A percentile compares a stretch with the other conserved stretches of the same genome.
phyloP scores from a whole-genome alignment of 2,113 vertebrate genomes.

The Coptodon rendalli region DNA sequence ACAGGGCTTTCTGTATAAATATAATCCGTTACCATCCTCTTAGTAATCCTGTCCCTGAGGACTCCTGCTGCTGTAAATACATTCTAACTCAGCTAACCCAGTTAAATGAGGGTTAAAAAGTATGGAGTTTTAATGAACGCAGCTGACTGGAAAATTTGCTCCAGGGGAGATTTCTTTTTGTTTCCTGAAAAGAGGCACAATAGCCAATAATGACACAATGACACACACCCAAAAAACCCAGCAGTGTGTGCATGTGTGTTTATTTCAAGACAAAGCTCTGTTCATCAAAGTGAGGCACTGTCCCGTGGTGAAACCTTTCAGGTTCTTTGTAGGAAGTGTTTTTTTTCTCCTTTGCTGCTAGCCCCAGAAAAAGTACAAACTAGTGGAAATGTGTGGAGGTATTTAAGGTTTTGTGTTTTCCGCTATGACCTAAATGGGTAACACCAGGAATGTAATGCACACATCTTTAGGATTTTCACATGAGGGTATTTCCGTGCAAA shows the following conservation, averaged over 20 bases:
- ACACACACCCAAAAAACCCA: background rate
- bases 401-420: background rate
- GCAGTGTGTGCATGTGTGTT: background rate
- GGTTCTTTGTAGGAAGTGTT: background rate
- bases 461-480: background rate
- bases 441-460: background rate
- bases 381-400: background rate
- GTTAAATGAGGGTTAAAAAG: background rate
- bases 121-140: background rate
- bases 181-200: background rate
- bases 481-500: background rate
- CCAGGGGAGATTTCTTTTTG: background rate
- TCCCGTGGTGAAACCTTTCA: background rate
- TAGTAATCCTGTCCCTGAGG: background rate
- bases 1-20: background rate
- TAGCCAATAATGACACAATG: background rate
- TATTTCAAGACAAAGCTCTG: background rate
- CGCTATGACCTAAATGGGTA: background rate
- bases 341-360: background rate
- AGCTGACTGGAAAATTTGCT: slow-evolving; percentile 16
- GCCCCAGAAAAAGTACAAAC: background rate
- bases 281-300: background rate
- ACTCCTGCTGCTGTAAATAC: background rate
- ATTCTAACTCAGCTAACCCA: background rate
- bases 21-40: background rate